These are phyloP conservation scores for Drosophila mimetica DNA, from an alignment of 2,888 invertebrate species.

Conservation along the genomic window DNA sequence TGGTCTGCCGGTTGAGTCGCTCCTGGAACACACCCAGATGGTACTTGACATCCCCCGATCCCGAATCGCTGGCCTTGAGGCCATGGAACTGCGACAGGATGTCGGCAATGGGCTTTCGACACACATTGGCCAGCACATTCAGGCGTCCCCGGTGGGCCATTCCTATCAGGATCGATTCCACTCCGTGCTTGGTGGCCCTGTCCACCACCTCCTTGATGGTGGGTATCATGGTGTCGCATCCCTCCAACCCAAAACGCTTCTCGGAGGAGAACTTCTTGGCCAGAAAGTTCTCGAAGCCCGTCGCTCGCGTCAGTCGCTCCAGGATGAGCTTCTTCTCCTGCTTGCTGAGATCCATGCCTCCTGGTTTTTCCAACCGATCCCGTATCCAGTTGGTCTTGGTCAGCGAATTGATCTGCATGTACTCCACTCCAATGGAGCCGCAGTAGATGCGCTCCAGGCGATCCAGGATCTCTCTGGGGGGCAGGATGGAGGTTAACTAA, in stretches of 20 bases:
- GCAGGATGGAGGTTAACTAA: neutral
- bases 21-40: constrained; percentile 94
- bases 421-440: constrained; percentile 98
- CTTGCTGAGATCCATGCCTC: constrained; percentile 90
- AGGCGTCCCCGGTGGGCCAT: constrained; percentile 93
- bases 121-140: constrained; percentile 94
- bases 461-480: constrained; percentile 92
- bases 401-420: constrained; percentile 99
- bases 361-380: constrained; percentile 96
- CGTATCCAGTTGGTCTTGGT: constrained; percentile 99
- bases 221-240: constrained; percentile 98
- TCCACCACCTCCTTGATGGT: constrained; percentile 99
- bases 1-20: constrained; percentile 90
- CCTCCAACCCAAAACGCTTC: constrained; percentile 99
- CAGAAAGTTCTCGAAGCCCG: constrained; percentile 98
- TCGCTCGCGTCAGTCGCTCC: constrained; percentile 95
- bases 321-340: constrained; percentile 96
- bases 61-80: constrained; percentile 90
- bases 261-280: constrained; percentile 99
- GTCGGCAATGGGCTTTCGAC: constrained; percentile 93
- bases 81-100: constrained; percentile 95
- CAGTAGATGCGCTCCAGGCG: constrained; percentile 97
- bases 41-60: constrained; percentile 96
- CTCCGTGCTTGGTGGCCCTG: constrained; percentile 94
- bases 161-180: constrained; percentile 90